Conservation (phyloP, 2,113 vertebrate species). For the Varanus komodoensis region DNA sequence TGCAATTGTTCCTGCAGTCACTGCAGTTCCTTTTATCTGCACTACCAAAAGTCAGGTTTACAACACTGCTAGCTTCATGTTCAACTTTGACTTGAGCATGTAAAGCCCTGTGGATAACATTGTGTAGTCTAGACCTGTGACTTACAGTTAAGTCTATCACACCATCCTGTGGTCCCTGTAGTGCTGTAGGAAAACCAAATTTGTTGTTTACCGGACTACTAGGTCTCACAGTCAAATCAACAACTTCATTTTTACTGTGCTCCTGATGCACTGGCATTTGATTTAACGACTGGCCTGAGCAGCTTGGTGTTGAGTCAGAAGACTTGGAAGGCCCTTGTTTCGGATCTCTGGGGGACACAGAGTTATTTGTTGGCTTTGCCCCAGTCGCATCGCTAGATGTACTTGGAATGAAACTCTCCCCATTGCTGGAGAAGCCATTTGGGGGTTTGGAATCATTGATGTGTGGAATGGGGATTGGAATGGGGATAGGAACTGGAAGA, state of each 20-base stretch:
- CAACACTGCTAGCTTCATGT: conserved; percentile 84
- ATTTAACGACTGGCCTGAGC: conserved; percentile 86
- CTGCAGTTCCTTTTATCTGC: conserved; percentile 79
- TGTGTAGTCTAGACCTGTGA: conserved; percentile 90
- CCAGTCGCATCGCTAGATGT: conserved; percentile 84
- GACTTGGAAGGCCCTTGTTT: conserved; percentile 84
- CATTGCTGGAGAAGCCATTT: conserved; percentile 88
- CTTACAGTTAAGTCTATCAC: conserved; percentile 96
- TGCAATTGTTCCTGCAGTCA: conserved; percentile 83
- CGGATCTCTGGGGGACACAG: conserved; percentile 83
- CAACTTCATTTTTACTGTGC: conserved; percentile 81
- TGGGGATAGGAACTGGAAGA: conserved; percentile 95
- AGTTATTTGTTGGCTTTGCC: conserved; percentile 80
- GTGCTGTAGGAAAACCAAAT: conserved; percentile 79
- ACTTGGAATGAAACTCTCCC: conserved; percentile 84
- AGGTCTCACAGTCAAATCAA: conserved; percentile 91
- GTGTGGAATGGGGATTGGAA: conserved; percentile 94
- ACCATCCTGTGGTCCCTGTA: conserved; percentile 85
- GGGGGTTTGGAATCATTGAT: conserved; percentile 87
- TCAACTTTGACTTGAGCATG: conserved; percentile 90
- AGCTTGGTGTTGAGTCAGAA: conserved; percentile 83
- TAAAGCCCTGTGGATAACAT: conserved; percentile 91
- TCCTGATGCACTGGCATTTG: conserved; percentile 81
- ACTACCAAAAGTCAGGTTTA: conserved; percentile 80
- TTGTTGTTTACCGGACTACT: conserved; percentile 81